Conservation (phyloP, 1,140 invertebrate species). For the Lucilia cuprina region DNA sequence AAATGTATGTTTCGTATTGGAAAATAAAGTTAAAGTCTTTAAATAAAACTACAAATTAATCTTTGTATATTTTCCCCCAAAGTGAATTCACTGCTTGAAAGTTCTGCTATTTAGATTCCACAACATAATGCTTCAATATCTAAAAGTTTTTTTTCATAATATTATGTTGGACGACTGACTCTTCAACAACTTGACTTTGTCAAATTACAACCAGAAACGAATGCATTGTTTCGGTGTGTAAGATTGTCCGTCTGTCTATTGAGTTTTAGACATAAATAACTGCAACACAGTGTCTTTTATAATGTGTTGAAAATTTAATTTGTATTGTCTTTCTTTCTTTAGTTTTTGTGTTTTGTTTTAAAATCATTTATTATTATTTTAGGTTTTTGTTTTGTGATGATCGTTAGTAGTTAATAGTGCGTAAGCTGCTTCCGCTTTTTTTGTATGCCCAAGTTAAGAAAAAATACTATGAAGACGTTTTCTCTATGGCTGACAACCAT, state of each 20-base stretch:
- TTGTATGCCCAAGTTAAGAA: background rate
- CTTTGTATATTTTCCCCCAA: too few species aligned
- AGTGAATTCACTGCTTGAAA: background rate
- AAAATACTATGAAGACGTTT: background rate
- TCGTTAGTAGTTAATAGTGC: background rate
- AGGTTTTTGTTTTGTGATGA: too few species aligned
- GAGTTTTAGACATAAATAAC: background rate
- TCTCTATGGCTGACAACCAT: background rate
- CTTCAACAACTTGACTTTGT: background rate
- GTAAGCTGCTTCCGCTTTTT: conserved; percentile 2
- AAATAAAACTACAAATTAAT: too few species aligned
- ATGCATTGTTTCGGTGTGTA: background rate
- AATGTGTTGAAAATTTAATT: conserved; percentile 3
- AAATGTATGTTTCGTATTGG: too few species aligned
- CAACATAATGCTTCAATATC: background rate
- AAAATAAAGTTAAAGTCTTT: too few species aligned
- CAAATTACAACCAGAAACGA: background rate
- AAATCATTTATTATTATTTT: background rate
- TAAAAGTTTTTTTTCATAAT: too few species aligned
- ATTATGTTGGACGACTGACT: too few species aligned
- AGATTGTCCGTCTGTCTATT: background rate
- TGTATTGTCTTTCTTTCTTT: background rate
- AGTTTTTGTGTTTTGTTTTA: background rate
- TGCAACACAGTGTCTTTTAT: background rate
- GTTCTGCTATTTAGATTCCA: background rate